These are phyloP conservation scores for Penaeus japonicus DNA, from an alignment of 1,140 invertebrate species.

Conservation along the genomic window DNA sequence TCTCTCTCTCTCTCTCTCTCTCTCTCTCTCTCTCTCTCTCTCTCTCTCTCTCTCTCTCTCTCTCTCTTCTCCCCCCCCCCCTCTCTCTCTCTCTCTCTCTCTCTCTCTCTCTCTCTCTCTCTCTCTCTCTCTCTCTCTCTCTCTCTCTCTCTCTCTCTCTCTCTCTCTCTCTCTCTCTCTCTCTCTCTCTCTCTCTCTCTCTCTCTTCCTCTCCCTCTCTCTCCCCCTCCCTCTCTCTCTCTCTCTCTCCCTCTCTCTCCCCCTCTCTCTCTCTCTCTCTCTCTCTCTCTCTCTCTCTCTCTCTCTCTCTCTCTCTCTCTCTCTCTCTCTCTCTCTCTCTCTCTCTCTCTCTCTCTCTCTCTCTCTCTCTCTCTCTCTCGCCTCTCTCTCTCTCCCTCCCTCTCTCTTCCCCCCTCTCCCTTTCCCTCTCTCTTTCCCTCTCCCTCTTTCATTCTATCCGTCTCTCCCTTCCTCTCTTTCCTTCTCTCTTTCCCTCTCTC, in stretches of 20 bases:
- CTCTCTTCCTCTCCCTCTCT: background rate
- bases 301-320: background rate
- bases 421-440: background rate
- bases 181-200: slow-evolving; percentile 11
- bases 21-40: background rate
- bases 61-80: no score
- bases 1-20: background rate
- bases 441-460: background rate
- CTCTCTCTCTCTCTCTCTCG: background rate
- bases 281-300: background rate
- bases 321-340: background rate
- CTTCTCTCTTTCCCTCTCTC: background rate
- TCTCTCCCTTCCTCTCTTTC: background rate
- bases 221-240: background rate
- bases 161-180: background rate
- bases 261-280: background rate
- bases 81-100: background rate
- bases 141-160: background rate
- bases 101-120: background rate
- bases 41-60: background rate
- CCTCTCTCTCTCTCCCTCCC: background rate
- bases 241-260: background rate
- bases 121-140: background rate
- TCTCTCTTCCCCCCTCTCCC: background rate
- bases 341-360: background rate